Base-by-base conservation (phyloP, 1,140 invertebrate species). In the Lordiphosa mommai region DNA sequence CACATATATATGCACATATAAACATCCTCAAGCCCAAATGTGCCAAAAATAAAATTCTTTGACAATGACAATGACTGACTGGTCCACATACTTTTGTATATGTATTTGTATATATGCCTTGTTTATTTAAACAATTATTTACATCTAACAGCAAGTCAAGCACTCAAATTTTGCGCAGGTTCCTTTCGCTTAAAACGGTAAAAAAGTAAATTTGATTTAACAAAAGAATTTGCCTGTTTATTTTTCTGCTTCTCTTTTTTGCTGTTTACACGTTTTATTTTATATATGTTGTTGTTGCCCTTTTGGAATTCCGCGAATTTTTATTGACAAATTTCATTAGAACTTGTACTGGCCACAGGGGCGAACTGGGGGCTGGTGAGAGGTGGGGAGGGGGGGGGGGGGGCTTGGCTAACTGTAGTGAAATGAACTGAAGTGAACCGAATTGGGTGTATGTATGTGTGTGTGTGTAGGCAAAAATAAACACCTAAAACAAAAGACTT, bases 121-220 rank as follows among this genome's bases (percentile, higher is more conserved):
- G 27, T 43, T 43, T 43, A 43, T 8, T 43, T 43, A 43, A 43
- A 17, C 20, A 43, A 43, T 43, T 43, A 43, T 43, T 43, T 43
- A 27, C 17, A 10, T 27, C 27, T 43, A 43, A 27, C 20, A 8
- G 27, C 27, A 13, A 43, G 40, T 13, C 40, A 43, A 43, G 27
- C 40, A 43, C 34, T 20, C 9, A 53, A 57, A 50, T 55, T 27
- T 52, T 48, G 49, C 40, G 43, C 38, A 27, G 41, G 52, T 52
- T 86, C 82, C 82, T 86, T 86, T 86, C 82, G 82, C 82, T 86
- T 67, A 77, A 86, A 86, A 86, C 82, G 82, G 82, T 86, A 86
- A 86, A 86, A 86, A 86, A 84, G 82, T 86, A 86, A 86, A 84
- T 86, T 86, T 86, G 60, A 72, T 86, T 86, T 68, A 82, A 64